A percentile compares a stretch with the other conserved stretches of the same genome.
Evolutionary conservation across 2,888 invertebrate species (phyloP).

Genomic region (Didymodactylos carnosus): DNA sequence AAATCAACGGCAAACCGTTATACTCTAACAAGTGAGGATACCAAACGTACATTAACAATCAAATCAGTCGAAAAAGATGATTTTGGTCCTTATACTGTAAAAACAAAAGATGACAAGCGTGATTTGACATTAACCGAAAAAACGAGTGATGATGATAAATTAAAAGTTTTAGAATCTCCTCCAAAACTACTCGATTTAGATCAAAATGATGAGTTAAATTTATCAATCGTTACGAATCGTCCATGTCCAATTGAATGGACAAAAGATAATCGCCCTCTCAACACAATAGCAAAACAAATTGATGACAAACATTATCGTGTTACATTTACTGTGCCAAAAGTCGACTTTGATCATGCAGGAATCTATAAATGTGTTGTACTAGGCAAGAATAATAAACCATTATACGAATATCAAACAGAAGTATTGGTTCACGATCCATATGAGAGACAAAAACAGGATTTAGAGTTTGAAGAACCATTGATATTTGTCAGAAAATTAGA

Average conservation of each 20-base stretch:
- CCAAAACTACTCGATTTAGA: not conserved
- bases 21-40: not conserved
- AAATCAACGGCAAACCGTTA: not conserved
- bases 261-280: not conserved
- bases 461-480: not conserved
- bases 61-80: not conserved
- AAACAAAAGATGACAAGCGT: not conserved
- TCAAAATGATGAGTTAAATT: not conserved
- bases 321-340: not conserved
- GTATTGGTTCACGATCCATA: not conserved
- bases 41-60: not conserved
- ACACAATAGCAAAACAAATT: not conserved
- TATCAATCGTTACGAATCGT: not conserved
- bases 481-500: not conserved
- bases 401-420: not conserved
- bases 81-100: not conserved
- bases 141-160: not conserved
- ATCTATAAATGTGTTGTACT: not conserved
- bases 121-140: not conserved
- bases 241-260: not conserved
- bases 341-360: not conserved
- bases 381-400: no score
- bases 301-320: not conserved
- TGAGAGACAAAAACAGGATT: not conserved
- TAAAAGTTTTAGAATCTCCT: not conserved